A percentile compares a stretch with the other conserved stretches of the same genome.
These are phyloP conservation scores for Solea solea DNA, from an alignment of 2,113 vertebrate genomes.

Conservation along the genomic window DNA sequence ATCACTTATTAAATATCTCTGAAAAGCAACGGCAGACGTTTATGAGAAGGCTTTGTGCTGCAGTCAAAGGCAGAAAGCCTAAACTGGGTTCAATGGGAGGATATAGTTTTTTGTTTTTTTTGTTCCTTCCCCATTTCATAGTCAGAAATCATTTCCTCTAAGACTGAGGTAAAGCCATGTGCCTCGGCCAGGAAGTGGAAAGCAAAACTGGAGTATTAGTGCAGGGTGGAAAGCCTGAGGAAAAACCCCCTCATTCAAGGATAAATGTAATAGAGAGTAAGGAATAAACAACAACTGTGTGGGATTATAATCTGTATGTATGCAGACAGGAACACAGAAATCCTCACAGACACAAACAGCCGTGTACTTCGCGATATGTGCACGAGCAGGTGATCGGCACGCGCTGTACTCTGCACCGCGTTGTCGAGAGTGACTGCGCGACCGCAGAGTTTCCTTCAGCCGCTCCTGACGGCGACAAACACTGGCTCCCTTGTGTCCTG, in stretches of 20 bases:
- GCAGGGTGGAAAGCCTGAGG: conserved; percentile 55
- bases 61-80: conserved; percentile 28
- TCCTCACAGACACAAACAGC: conserved; percentile 23
- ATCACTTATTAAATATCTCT: conserved; percentile 59
- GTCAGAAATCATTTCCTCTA: conserved; percentile 70
- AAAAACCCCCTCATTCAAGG: conserved; percentile 71
- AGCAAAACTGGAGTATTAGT: conserved; percentile 61
- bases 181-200: conserved; percentile 67
- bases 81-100: conserved; percentile 49
- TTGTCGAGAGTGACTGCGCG: conserved; percentile 49
- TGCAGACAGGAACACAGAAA: conserved; percentile 27
- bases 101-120: conserved; percentile 39
- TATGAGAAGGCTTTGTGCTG: conserved; percentile 48
- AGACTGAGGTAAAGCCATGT: conserved; percentile 34
- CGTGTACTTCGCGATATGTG: too few relatives aligned
- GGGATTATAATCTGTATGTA: conserved; percentile 54
- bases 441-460: conserved; percentile 51
- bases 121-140: conserved; percentile 57
- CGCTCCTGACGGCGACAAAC: conserved; percentile 48
- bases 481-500: conserved; percentile 61
- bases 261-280: conserved; percentile 20
- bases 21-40: conserved; percentile 44
- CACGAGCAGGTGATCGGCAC: conserved; percentile 12
- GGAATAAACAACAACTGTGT: conserved; percentile 36
- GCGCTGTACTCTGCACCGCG: conserved; percentile 50